These are phyloP conservation scores for Ischnus inquisitorius DNA, from an alignment of 2,888 invertebrate genomes.

Conservation along the genomic window DNA sequence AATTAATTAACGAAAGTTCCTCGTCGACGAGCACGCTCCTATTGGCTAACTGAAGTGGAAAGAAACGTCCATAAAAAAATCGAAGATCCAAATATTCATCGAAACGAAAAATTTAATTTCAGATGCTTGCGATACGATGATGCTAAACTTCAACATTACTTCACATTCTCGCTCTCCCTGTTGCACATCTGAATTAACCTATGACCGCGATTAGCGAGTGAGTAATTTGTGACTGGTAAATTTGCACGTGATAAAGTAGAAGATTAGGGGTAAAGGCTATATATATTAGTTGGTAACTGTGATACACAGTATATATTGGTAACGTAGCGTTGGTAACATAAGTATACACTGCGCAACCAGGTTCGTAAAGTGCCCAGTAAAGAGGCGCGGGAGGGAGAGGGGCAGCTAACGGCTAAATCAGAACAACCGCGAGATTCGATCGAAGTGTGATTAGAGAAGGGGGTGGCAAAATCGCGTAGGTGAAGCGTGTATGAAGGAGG, in stretches of 20 bases:
- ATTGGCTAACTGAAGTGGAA: no score
- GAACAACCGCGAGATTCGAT: conserved; percentile 68
- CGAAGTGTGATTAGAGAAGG: conserved; percentile 71
- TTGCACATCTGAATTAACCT: conserved; percentile 39
- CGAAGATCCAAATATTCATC: not conserved
- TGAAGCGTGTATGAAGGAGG: conserved; percentile 7
- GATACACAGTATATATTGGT: conserved; percentile 24
- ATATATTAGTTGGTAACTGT: conserved; percentile 30
- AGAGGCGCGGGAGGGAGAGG: conserved; percentile 37
- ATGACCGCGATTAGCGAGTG: conserved; percentile 46
- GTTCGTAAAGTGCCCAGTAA: conserved; percentile 27
- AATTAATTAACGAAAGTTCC: conserved; percentile 64
- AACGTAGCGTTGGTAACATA: not conserved
- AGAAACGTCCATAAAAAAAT: conserved; percentile 8
- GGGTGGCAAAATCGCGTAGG: conserved; percentile 49
- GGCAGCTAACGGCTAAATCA: conserved; percentile 73
- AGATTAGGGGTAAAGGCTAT: not conserved
- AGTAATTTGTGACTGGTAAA: conserved; percentile 57
- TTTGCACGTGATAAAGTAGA: conserved; percentile 24
- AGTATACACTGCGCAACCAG: conserved; percentile 32
- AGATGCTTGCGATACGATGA: not conserved
- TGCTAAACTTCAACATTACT: not conserved
- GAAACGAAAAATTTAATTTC: not conserved
- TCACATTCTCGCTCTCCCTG: not conserved
- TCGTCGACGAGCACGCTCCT: conserved; percentile 41